Base-by-base conservation (phyloP, 2,888 invertebrate species). In the Ophion costatus region DNA sequence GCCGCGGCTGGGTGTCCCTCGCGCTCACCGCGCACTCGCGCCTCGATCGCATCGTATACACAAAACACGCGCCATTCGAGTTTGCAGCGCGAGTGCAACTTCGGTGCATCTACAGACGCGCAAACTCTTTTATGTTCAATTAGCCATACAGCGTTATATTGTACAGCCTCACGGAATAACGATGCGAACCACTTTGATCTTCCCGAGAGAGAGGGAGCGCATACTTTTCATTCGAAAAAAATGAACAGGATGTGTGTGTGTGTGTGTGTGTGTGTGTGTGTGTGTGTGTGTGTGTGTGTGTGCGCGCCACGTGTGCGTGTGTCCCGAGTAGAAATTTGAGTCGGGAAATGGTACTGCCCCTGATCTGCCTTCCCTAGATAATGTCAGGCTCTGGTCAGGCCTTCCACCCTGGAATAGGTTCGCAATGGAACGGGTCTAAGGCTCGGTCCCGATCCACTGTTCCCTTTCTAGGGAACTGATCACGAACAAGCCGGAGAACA, bases 171-270 rank as follows among this genome's bases (percentile, higher is more conserved):
- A 22, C 51, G 24, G 45, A 33, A 67, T 42, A 73, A 82, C 71
- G 67, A 73, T 22, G 73, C 24, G 69, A 69, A 73, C 74, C 73
- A 64, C 45, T 81, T 64, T 33, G 75, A 82, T 64, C 66, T 64
- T 57, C 51, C n/a, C 38, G 73, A 22, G 24, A 67, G 10, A 57
- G 24, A 59, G 20, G 4, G 22, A 22, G 59, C 10, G 22, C 9
- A 6, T 17, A 22, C 42, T 73, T 78, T 84, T 79, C 82, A 81
- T 81, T 78, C 78, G 67, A 61, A 66, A 51, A 75, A 77, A 82
- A 79, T 74, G 66, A 70, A 82, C 70, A 75, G 64, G 71, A 82
- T 84, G 77, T 61, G 29, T 59, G 0, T 29, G n/a, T 38, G 33
- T 64, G 17, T 11, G 17, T 17, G 33, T 38, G 9, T 38, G 9